phyloP scores from a whole-genome alignment of 2,113 vertebrate genomes.

The Thunnus thynnus region DNA sequence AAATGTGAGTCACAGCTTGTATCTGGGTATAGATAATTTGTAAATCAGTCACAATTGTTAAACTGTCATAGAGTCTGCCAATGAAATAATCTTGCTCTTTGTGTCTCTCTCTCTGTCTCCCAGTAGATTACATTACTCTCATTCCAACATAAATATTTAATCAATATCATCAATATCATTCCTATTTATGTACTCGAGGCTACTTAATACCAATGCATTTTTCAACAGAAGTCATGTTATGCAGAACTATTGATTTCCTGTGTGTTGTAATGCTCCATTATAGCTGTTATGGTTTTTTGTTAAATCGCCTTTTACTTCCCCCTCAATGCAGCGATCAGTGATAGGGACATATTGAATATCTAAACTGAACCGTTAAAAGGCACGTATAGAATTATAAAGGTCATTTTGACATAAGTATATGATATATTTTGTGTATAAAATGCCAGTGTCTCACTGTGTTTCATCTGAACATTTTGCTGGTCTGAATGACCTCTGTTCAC shows the following conservation, averaged over 20 bases:
- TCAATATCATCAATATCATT: conserved; percentile 46
- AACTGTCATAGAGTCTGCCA: background rate
- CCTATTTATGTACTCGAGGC: conserved; percentile 24
- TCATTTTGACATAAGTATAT: background rate
- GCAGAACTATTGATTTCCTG: conserved; percentile 52
- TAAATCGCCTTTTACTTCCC: conserved; percentile 32
- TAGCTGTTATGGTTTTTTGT: conserved; percentile 37
- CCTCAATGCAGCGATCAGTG: conserved; percentile 5
- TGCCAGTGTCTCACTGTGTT: background rate
- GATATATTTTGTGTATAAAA: background rate
- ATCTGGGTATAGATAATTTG: background rate
- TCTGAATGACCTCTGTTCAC: conserved; percentile 36
- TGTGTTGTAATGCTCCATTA: conserved; percentile 47
- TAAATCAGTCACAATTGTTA: conserved; percentile 1
- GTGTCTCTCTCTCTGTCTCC: conserved; percentile 14
- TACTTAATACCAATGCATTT: conserved; percentile 50
- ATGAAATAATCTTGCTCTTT: conserved; percentile 13
- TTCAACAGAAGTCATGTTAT: conserved; percentile 41
- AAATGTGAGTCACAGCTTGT: background rate
- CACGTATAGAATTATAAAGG: background rate
- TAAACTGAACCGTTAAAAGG: background rate
- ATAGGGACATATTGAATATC: background rate
- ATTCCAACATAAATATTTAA: conserved; percentile 68
- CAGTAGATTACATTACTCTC: conserved; percentile 16
- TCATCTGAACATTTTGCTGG: conserved; percentile 43